Base-by-base conservation (phyloP, 2,888 invertebrate genomes). In the Drosophila maculinotata region DNA sequence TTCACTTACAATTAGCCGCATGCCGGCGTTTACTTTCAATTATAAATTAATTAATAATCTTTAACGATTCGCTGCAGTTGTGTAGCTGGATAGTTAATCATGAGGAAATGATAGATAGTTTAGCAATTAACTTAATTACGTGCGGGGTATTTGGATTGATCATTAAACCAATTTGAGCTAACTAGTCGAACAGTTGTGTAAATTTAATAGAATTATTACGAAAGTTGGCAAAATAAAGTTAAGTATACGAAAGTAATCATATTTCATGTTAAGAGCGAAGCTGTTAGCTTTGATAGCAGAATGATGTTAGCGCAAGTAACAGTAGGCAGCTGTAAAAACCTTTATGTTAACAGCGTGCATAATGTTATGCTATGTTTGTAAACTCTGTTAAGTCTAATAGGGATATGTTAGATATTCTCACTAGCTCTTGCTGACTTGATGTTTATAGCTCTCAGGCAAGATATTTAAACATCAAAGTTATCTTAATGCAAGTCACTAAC, bases 21-120 rank as follows among this genome's bases (percentile, higher is more conserved):
- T 38, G 71, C 58, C 67, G 58, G 77, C 65, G 47, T 71, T 71
- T 57, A 56, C 58, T 66, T 70, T 69, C 67, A 77, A 77, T 80
- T 87, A 69, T 71, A 63, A 84, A 78, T 72, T 76, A 83, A 80
- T 80, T 79, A 79, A 80, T 83, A 59, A 84, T 69, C 45, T 72
- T 69, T 69, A 81, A 87, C 84, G 81, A 71, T 84, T 66, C 52
- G 33, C 47, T 39, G 57, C 56, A 58, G 68, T 31, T 49, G 45
- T 30, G 35, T 52, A 31, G 36, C 12, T 17, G 3, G 15, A 30
- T 45, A 53, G 53, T 48, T 67, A 67, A 76, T 76, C 73, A 76
- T 54, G 57, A 79, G 86, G 86, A 85, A 80, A 86, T 69, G 83
- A 85, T 80, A 49, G 79, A 85, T 76, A 51, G 76, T 63, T 62